Conservation (phyloP, 2,888 invertebrate genomes). For the Candidula unifasciata region DNA sequence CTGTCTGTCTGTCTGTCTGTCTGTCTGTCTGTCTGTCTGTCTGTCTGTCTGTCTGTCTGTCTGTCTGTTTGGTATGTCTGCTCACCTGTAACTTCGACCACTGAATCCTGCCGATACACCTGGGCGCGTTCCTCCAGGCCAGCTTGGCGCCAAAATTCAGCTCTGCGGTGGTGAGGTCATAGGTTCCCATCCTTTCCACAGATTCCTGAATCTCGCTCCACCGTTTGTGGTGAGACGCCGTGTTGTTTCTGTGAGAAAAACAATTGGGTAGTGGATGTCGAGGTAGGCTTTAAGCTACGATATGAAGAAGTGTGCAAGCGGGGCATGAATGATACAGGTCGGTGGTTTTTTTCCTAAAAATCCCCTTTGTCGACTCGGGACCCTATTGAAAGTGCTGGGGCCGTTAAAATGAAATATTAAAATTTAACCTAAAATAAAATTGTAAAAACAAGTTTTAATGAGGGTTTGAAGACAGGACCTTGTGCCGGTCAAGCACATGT, state of each 20-base stretch:
- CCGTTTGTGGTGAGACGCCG: constrained; percentile 88
- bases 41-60: neutral
- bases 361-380: no score
- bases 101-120: constrained; percentile 96
- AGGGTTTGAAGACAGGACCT: no score
- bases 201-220: constrained; percentile 91
- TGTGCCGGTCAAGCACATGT: no score
- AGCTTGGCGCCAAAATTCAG: constrained; percentile 95
- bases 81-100: constrained; percentile 96
- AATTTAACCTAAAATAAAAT: no score
- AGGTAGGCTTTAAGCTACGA: no score
- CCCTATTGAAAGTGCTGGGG: no score
- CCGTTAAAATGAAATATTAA: no score
- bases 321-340: no score
- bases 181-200: constrained; percentile 87
- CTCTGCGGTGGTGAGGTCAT: constrained; percentile 94
- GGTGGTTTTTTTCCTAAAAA: no score
- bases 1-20: constrained; percentile 6
- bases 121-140: constrained; percentile 95
- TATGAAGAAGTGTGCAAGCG: no score
- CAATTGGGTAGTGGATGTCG: neutral
- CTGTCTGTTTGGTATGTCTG: no score
- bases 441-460: no score
- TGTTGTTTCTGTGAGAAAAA: constrained; percentile 83
- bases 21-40: constrained; percentile 7